Evolutionary conservation across 2,113 vertebrate species (phyloP), one percentile per base, ranked within the genome.

Genomic region (Dendrocopos noguchii): DNA sequence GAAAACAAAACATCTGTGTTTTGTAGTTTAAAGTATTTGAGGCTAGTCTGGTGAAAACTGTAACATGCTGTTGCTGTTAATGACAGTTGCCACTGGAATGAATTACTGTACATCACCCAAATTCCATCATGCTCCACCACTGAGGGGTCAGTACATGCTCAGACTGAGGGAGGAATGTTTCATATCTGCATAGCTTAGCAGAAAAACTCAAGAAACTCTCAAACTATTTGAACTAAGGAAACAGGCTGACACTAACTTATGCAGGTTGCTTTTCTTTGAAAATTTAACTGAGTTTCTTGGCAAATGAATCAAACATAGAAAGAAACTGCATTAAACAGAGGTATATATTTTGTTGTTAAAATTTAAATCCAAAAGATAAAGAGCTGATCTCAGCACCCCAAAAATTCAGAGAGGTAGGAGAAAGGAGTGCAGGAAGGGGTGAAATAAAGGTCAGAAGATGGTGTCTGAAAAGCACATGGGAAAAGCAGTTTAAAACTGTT

Each of bases 131-230:
- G 72, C 47, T 67, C 34, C 81, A 89, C 31, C 52, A 73, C 82
- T 4, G 25, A 89, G 78, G 91, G 84, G 84, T 44, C 89, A 89
- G 81, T 70, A 87, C 78, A 60, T 39, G 93, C 87, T 92, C 89
- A 85, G 52, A 34, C 64, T 10, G 19, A 52, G 59, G 36, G 31
- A 92, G 57, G 87, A 93, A 84, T 90, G 93, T 84, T 95, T 94
- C 68, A 17, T 59, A 85, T 84, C 75, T 89, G 79, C 87, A 85
- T 53, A 85, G 75, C 36, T 92, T 73, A 70, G 64, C 61, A 93
- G 64, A 73, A 91, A 82, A 85, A 17, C 67, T 84, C 25, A 70
- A 80, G 68, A 67, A 85, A 89, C 63, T 70, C 50, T 24, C 70
- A 7, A 87, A 57, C 55, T 79, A 53, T 77, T 87, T 77, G 57